Percentiles rank a stretch among this genome's conserved stretches.
Conservation (phyloP, 2,113 vertebrate species). For the Crotalus horridus region DNA sequence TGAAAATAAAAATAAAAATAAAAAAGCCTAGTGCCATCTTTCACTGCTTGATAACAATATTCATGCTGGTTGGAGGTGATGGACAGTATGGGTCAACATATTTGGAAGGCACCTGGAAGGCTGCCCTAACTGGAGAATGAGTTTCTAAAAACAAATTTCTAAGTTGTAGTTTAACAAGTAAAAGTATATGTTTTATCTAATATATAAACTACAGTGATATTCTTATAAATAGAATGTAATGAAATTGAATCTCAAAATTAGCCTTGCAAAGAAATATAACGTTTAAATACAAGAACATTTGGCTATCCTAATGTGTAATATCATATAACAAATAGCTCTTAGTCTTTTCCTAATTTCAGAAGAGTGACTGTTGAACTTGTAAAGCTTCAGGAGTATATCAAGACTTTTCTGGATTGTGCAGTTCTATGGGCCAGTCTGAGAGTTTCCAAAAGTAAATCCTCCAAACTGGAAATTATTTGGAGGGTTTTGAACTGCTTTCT, state of each 20-base stretch:
- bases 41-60: neutral
- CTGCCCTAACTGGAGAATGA: neutral
- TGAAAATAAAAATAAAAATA: neutral
- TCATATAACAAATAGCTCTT: neutral
- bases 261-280: neutral
- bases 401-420: neutral
- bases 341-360: neutral
- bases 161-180: neutral
- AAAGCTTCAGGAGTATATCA: neutral
- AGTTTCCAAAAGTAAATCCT: neutral
- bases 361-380: neutral
- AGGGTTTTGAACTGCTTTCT: neutral
- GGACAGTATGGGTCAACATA: neutral
- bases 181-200: neutral
- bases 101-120: neutral
- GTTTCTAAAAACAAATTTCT: neutral
- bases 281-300: neutral
- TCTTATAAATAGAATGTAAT: neutral
- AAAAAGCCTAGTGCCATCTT: neutral
- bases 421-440: neutral
- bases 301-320: neutral
- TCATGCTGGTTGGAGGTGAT: neutral
- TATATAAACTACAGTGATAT: neutral
- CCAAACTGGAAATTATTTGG: neutral
- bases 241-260: neutral